Percentiles rank a stretch among this genome's conserved stretches.
Evolutionary conservation across 2,797 vertebrate species (phyloP).

Genomic region (Hippoglossus hippoglossus): DNA sequence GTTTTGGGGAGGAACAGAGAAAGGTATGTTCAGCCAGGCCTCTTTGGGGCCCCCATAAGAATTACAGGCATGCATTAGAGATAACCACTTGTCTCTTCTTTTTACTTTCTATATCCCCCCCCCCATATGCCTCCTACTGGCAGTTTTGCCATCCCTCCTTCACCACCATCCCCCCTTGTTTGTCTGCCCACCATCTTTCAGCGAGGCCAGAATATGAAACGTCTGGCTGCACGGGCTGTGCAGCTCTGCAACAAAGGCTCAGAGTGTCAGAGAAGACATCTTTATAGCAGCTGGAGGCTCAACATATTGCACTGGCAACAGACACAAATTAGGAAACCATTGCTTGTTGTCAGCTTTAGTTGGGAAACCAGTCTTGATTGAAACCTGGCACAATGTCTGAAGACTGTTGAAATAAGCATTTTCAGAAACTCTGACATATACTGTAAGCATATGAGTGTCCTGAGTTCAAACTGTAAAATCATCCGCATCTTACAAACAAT

Average conservation of each 20-base stretch:
- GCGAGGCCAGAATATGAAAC: neutral
- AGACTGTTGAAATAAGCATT: no score
- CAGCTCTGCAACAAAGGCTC: no score
- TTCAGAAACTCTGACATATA: no score
- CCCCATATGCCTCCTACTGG: conserved; percentile 16
- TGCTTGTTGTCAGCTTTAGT: conserved; percentile 10
- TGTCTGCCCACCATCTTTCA: conserved; percentile 37
- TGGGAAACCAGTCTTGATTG: conserved; percentile 14
- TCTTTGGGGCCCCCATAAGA: conserved; percentile 32
- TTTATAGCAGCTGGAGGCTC: neutral
- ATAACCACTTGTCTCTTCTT: neutral
- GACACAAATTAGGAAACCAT: conserved; percentile 27
- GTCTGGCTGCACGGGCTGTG: conserved; percentile 1
- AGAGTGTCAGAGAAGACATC: no score
- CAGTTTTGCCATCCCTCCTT: neutral
- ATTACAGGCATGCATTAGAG: conserved; percentile 43
- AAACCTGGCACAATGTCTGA: no score
- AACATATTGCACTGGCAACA: neutral
- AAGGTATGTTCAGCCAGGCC: conserved; percentile 22
- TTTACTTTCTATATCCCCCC: neutral
- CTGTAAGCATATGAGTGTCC: no score
- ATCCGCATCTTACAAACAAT: no score
- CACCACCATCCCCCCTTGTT: neutral
- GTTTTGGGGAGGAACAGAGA: neutral
- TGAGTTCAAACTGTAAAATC: no score